phyloP scores from a whole-genome alignment of 1,140 invertebrate genomes.

The Calosoma granatense region DNA sequence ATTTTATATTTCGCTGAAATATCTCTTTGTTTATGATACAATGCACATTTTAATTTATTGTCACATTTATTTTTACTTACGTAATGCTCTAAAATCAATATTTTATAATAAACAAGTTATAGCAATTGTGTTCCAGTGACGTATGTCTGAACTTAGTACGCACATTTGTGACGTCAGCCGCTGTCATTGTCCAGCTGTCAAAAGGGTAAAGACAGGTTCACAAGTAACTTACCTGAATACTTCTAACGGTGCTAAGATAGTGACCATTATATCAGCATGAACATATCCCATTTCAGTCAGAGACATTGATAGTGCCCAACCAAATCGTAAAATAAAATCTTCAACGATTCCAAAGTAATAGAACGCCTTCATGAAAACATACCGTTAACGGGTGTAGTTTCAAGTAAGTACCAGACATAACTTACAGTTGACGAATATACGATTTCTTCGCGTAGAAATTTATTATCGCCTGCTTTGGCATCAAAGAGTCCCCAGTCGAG shows the following conservation, averaged over 20 bases:
- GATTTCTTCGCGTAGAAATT: slow-evolving; percentile 55
- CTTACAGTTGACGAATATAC: slow-evolving; percentile 52
- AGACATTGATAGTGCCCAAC: slow-evolving; percentile 82
- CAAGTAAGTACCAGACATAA: slow-evolving; percentile 17
- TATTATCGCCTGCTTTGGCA: slow-evolving; percentile 66
- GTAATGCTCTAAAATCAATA: too few species aligned
- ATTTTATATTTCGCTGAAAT: slow-evolving; percentile 4
- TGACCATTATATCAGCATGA: slow-evolving; percentile 76
- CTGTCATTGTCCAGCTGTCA: too few species aligned
- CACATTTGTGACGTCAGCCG: too few species aligned
- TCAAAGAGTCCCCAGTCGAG: slow-evolving; percentile 92
- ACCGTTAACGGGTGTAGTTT: slow-evolving; percentile 12
- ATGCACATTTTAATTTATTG: too few species aligned
- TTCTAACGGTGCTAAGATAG: slow-evolving; percentile 84
- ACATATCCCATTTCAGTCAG: slow-evolving; percentile 74
- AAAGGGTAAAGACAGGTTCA: too few species aligned
- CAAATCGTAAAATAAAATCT: slow-evolving; percentile 87
- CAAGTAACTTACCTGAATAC: slow-evolving; percentile 80
- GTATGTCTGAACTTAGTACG: too few species aligned
- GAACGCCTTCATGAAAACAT: slow-evolving; percentile 29
- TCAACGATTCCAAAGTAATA: slow-evolving; percentile 51
- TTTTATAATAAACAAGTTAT: too few species aligned
- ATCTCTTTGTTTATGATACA: not conserved
- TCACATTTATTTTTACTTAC: too few species aligned
- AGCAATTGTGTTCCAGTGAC: too few species aligned